Evolutionary conservation across 2,113 vertebrate genomes (phyloP), one percentile per base, ranked within the genome.

Genomic region (Abramis brama): DNA sequence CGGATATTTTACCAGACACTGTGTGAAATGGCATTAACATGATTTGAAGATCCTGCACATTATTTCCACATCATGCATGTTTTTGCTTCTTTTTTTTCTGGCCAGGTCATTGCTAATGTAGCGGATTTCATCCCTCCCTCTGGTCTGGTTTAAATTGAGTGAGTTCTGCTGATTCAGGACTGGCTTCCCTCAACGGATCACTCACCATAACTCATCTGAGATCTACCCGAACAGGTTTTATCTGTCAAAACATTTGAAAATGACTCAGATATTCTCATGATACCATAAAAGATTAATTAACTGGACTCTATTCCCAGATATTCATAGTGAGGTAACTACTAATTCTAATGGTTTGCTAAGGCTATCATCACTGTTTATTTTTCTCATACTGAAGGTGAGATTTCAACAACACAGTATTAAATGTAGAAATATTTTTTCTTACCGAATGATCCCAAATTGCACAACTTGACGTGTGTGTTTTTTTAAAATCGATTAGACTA

Each of bases 1-100:
- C 3, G 5, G 60, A 52, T 73, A 21, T 83, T 78, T 33, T 52
- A 77, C 43, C 86, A 27, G 39, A 13, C 10, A n/a, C 83, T n/a
- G 73, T 83, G 79, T 78, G 62, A 79, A 73, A 71, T 55, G 30
- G 17, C 47, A 60, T 75, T 64, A 75, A 33, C 23, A 13, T 55
- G 79, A 83, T 78, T 43, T 55, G 79, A 25, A 77, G 52, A 79
- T 75, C 23, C 36, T 78, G 76, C 30, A 30, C 30, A 27, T 85
- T 82, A 62, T 83, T 52, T 83, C 25, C 25, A n/a, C 79, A 79
- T 83, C 64, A 66, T 39, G 36, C 5, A 6, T 12, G 21, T 36
- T 39, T 73, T 71, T 52, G 33, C 13, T 13, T 13, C 12, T 71
- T 78, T 23, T 55, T 23, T 30, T 47, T 6, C 1, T 1, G n/a